Evolutionary conservation across 2,113 vertebrate genomes (phyloP).

Genomic region (Pristiophorus japonicus): DNA sequence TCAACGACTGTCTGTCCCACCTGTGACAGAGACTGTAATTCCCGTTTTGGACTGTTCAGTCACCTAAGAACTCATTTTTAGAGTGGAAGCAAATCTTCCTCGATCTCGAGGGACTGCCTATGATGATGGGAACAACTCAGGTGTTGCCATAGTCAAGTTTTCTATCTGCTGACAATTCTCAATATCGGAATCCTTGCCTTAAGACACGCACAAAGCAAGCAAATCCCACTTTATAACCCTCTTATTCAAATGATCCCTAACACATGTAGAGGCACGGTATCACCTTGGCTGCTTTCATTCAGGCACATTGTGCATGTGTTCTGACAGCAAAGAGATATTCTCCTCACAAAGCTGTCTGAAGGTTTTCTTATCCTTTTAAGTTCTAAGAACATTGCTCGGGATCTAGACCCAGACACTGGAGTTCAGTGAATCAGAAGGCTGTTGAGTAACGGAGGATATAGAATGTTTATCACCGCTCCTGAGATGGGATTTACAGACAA

Average conservation of each 20-base stretch:
- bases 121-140: too few relatives aligned
- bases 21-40: too few relatives aligned
- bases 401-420: conserved; percentile 70
- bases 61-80: too few relatives aligned
- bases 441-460: conserved; percentile 68
- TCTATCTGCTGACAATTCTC: background rate
- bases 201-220: background rate
- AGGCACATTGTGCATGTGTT: background rate
- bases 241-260: background rate
- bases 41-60: too few relatives aligned
- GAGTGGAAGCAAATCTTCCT: too few relatives aligned
- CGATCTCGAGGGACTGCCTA: too few relatives aligned
- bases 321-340: conserved; percentile 2
- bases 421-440: conserved; percentile 71
- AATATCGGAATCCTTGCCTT: background rate
- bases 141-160: background rate
- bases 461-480: conserved; percentile 57
- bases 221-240: background rate
- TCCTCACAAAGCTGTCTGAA: background rate
- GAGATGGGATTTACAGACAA: conserved; percentile 72
- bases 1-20: too few relatives aligned
- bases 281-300: background rate
- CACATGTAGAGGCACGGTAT: too few relatives aligned
- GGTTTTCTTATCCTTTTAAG: background rate
- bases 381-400: conserved; percentile 51